Evolutionary conservation across 1,140 invertebrate genomes (phyloP).

Genomic region (Drosophila kanapiae): DNA sequence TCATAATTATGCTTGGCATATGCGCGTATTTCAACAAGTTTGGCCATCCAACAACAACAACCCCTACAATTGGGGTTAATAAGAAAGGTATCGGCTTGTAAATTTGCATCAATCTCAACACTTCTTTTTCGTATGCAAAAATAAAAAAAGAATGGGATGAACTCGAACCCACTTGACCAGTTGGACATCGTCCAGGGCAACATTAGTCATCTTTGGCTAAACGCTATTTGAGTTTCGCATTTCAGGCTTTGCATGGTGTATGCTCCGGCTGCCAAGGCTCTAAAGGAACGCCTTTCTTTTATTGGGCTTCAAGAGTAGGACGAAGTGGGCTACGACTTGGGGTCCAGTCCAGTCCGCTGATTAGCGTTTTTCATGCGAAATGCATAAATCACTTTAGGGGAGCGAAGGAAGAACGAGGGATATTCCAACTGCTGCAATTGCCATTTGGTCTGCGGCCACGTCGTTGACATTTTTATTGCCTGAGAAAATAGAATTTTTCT

Average conservation of each 20-base stretch:
- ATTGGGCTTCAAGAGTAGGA: constrained; percentile 46
- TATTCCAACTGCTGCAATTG: constrained; percentile 62
- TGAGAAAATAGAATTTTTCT: constrained; percentile 79
- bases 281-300: constrained; percentile 43
- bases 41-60: constrained; percentile 40
- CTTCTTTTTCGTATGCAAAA: constrained; percentile 54
- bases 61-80: constrained; percentile 71
- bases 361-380: constrained; percentile 82
- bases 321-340: constrained; percentile 16
- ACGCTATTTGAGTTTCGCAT: constrained; percentile 72
- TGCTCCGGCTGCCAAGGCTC: constrained; percentile 3
- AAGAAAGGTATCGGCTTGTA: constrained; percentile 45
- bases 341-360: constrained; percentile 51
- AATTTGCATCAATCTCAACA: constrained; percentile 57
- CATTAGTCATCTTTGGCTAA: constrained; percentile 84
- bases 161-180: constrained; percentile 62
- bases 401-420: constrained; percentile 14
- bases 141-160: constrained; percentile 17
- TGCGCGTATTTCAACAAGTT: constrained; percentile 73
- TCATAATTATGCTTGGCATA: constrained; percentile 74
- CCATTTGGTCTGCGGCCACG: constrained; percentile 60
- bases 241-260: constrained; percentile 23
- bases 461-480: constrained; percentile 83
- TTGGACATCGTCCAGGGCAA: constrained; percentile 56
- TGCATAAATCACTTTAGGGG: constrained; percentile 69